A percentile compares a stretch with the other conserved stretches of the same genome.
These are phyloP conservation scores for Prenolepis imparis DNA, from an alignment of 2,888 invertebrate genomes.

Conservation along the genomic window DNA sequence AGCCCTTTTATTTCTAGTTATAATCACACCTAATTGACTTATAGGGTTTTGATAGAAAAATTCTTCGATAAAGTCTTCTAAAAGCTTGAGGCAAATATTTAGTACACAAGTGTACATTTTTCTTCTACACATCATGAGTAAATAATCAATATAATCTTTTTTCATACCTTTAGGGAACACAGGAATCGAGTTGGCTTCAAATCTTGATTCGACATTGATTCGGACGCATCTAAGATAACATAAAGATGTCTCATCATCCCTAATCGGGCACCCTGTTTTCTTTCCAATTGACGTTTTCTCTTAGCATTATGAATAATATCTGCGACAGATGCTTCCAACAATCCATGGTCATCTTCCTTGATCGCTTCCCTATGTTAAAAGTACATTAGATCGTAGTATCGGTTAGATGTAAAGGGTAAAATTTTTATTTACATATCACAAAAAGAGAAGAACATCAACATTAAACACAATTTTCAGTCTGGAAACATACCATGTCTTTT, in stretches of 20 bases:
- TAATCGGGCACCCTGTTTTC: constrained; percentile 93
- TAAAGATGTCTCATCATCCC: constrained; percentile 99
- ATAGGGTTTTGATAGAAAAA: constrained; percentile 99
- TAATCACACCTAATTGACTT: constrained; percentile 97
- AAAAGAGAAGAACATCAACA: not conserved
- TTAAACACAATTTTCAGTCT: not conserved
- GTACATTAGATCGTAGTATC: not conserved
- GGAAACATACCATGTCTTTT: constrained; percentile 93
- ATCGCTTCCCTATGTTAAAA: constrained; percentile 93
- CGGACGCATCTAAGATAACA: constrained; percentile 96
- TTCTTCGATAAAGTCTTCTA: constrained; percentile 97
- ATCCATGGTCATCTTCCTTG: constrained; percentile 97
- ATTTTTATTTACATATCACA: not conserved
- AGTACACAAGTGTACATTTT: not conserved
- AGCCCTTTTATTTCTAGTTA: constrained; percentile 96
- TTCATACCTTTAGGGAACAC: constrained; percentile 93
- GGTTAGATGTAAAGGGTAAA: not conserved
- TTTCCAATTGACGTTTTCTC: constrained; percentile 91
- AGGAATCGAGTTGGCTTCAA: constrained; percentile 96
- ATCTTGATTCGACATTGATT: constrained; percentile 97
- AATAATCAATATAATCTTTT: not conserved
- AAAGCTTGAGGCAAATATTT: constrained; percentile 88
- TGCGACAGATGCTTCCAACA: constrained; percentile 95
- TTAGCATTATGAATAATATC: constrained; percentile 97
- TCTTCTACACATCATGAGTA: not conserved